These are phyloP conservation scores for Eucidaris tribuloides DNA, from an alignment of 35 echinoderm and acorn worm genomes.

Conservation along the genomic window DNA sequence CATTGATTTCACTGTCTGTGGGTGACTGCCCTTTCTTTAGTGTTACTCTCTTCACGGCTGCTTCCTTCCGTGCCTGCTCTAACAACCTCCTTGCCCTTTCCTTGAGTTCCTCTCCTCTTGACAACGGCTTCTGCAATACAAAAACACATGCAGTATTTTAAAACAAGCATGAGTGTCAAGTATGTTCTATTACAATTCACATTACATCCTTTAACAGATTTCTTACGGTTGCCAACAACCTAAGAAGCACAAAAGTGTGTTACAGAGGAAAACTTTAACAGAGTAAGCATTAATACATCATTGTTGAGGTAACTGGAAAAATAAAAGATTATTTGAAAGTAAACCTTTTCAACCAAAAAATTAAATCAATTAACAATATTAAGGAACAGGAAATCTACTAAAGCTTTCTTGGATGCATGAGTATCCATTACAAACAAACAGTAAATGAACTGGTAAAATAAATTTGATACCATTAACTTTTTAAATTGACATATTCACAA, in stretches of 20 bases:
- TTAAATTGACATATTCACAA: no score
- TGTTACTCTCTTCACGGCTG: constrained; percentile 58
- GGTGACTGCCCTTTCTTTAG: constrained; percentile 26
- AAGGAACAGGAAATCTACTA: no score
- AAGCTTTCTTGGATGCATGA: no score
- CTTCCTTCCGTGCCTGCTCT: constrained; percentile 78
- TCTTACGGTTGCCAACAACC: background rate
- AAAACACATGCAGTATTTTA: background rate
- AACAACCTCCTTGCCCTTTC: constrained; percentile 78
- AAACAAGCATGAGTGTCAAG: background rate
- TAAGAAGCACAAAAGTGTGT: background rate
- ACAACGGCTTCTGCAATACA: constrained; percentile 45
- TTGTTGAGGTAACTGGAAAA: no score
- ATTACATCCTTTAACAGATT: background rate
- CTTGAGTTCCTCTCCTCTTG: constrained; percentile 70
- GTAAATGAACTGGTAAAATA: no score
- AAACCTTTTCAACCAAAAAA: no score
- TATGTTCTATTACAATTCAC: background rate
- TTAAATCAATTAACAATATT: no score
- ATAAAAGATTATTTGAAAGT: no score
- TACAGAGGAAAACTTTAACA: background rate
- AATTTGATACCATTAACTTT: no score
- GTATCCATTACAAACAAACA: no score
- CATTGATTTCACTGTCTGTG: constrained; percentile 4
- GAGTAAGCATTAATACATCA: no score